phyloP scores from a whole-genome alignment of 2,113 vertebrate species.

The Saccopteryx leptura region DNA sequence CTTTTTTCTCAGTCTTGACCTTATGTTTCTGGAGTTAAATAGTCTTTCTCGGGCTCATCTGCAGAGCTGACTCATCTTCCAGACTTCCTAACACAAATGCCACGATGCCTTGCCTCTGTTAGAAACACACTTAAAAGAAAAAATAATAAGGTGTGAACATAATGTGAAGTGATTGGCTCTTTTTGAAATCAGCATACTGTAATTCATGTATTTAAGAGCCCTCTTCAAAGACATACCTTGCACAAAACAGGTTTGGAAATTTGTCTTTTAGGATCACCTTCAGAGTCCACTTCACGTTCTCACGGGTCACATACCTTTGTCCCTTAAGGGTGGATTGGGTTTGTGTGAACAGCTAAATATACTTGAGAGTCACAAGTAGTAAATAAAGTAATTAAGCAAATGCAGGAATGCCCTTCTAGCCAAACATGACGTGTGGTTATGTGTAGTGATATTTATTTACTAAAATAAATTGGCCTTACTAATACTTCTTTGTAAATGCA shows the following conservation, averaged over 20 bases:
- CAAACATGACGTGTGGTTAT: not conserved
- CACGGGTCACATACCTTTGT: not conserved
- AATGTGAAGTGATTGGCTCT: not conserved
- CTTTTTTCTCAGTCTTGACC: not conserved
- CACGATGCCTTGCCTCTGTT: not conserved
- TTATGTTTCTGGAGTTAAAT: not conserved
- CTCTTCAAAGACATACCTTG: not conserved
- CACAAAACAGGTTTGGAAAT: too few relatives aligned
- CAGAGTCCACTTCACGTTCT: not conserved
- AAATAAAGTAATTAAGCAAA: not conserved
- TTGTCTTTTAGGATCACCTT: not conserved
- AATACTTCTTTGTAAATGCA: not conserved
- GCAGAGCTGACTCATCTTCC: not conserved
- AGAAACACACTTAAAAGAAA: not conserved
- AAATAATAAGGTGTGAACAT: not conserved
- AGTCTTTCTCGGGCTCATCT: not conserved
- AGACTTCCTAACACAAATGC: not conserved
- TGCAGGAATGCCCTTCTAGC: not conserved
- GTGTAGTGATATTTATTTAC: not conserved
- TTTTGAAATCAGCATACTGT: not conserved
- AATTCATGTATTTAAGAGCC: not conserved
- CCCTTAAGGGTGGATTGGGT: not conserved
- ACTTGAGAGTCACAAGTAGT: not conserved
- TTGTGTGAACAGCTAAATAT: not conserved
- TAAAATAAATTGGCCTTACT: constrained; percentile 37